Evolutionary conservation across 2,888 invertebrate genomes (phyloP), one percentile per base, ranked within the genome.

Genomic region (Cheilosia scutellata): DNA sequence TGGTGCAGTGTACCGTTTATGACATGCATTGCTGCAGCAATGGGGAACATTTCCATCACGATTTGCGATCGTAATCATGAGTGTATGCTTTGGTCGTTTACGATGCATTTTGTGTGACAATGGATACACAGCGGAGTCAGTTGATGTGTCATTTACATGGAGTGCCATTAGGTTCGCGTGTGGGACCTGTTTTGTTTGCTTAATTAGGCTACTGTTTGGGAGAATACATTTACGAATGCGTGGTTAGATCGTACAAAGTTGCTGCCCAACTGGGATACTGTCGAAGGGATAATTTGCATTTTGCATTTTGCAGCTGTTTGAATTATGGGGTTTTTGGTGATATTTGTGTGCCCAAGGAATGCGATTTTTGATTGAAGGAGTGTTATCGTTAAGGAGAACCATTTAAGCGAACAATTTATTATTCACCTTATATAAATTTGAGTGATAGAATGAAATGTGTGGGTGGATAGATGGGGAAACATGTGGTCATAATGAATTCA

Each of bases 61-160:
- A 86, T 80, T 84, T 84, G 60, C 76, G 84, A 86, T 86, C 84
- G 80, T 86, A 80, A 86, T 86, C 86, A 82, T 77, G 76, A n/a
- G n/a, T 49, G 49, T 72, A 71, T 66, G 71, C 55, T 33, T 66
- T n/a, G 71, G 66, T 77, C 53, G 70, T 76, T 83, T 72, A 68
- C 55, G 72, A 47, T 83, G 78, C 68, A 74, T 79, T 77, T 53
- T 72, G 33, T 77, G 76, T 77, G 82, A 86, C 86, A 86, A 82
- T 82, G 55, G 68, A 58, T 58, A 58, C 40, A 33, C 66, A 58
- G 11, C 13, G 42, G 40, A 63, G 62, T 7, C 31, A 63, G 47
- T 77, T 77, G 72, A 86, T 82, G 72, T 71, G 82, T 53, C 27
- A 72, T 86, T 86, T 82, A 82, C 86, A 86, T 82, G 80, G 76